Evolutionary conservation across 2,888 invertebrate species (phyloP).

Genomic region (Drosophila ezoana): DNA sequence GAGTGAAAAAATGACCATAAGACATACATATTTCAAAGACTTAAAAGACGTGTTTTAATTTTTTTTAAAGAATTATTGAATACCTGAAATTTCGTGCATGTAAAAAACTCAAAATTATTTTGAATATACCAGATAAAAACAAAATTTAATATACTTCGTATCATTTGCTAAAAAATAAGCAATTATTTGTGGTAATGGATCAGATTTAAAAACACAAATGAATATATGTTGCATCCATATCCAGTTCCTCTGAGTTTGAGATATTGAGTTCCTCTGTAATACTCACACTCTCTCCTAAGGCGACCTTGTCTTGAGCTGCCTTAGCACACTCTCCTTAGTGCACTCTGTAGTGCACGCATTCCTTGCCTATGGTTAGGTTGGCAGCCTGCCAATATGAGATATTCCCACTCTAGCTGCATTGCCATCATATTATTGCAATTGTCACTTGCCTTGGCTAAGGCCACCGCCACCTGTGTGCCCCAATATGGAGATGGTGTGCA

Average conservation of each 20-base stretch:
- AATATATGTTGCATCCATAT: too few relatives aligned
- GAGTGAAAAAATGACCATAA: too few relatives aligned
- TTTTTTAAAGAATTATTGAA: too few relatives aligned
- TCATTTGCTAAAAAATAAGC: too few relatives aligned
- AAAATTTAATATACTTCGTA: too few relatives aligned
- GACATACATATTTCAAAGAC: too few relatives aligned
- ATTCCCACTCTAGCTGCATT: constrained; percentile 24
- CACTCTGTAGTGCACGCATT: constrained; percentile 26
- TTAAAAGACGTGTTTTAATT: too few relatives aligned
- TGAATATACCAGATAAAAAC: too few relatives aligned
- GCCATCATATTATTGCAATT: constrained; percentile 28
- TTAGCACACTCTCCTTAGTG: constrained; percentile 7
- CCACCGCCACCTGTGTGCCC: constrained; percentile 67
- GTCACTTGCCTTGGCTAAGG: constrained; percentile 67
- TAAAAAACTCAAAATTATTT: too few relatives aligned
- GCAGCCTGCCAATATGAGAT: constrained; percentile 37
- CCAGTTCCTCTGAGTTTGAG: too few relatives aligned
- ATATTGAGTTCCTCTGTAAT: too few relatives aligned
- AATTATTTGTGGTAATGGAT: not conserved
- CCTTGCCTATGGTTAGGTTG: constrained; percentile 21
- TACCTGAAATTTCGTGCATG: too few relatives aligned
- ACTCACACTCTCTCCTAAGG: not conserved
- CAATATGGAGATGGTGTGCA: constrained; percentile 68
- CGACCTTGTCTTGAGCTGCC: constrained; percentile 43
- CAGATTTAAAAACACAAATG: not conserved